Evolutionary conservation across 2,113 vertebrate species (phyloP), one percentile per base, ranked within the genome.

Genomic region (Phalacrocorax pelagicus): DNA sequence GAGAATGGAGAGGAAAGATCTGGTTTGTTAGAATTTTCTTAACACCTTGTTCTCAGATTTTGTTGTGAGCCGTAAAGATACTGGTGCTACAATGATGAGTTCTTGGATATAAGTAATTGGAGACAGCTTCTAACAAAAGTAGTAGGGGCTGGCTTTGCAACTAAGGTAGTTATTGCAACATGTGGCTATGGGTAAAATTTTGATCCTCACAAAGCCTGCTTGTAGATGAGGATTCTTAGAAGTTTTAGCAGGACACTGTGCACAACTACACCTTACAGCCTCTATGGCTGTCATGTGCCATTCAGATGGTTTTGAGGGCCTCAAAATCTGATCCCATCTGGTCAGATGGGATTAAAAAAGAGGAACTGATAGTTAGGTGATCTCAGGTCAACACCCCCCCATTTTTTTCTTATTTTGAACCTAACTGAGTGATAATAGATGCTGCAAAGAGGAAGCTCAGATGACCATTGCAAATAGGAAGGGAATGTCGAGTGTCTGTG

Each of bases 301-400:
- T 54, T 70, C 32, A n/a, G 17, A 18, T 19, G 23, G 29, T 52
- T 66, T 36, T 71, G 34, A 66, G 34, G 8, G 24, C 8, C 32
- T 85, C 36, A 81, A 73, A 84, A 78, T 44, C 47, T 44, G 12
- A 54, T 54, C 18, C 27, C 1, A 19, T 36, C 16, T 65, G 10
- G 15, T 90, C 21, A 81, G 21, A 32, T 65, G 26, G 91, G 24
- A 59, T 55, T 46, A 72, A 92, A 86, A 77, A 12, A 2, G 1
- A 63, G 1, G 9, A 66, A 63, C 10, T 12, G 15, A 24, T 47
- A 80, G 51, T 20, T 14, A 55, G 7, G 15, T 72, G 17, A 55
- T 63, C 2, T 36, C 44, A 59, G 34, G 2, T 4, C 12, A 78
- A 63, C 32, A 47, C 27, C 9, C 4, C 0, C 9, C 9, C 1